Conservation (phyloP, 2,113 vertebrate genomes). For the Hiodon tergisus region DNA sequence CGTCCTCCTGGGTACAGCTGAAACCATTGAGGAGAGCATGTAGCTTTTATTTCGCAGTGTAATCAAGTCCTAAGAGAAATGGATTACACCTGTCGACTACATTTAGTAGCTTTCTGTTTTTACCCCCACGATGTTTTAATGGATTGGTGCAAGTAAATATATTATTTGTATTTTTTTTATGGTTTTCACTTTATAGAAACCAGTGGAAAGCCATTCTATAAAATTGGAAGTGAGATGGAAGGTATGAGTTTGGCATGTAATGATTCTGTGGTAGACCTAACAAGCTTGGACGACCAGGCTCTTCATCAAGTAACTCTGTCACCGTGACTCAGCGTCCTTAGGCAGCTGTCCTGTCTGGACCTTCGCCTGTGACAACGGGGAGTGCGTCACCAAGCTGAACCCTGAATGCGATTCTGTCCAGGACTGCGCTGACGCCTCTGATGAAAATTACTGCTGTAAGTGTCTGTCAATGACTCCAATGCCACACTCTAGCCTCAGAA, state of each 20-base stretch:
- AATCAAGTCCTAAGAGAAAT: too few relatives aligned
- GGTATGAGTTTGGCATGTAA: conserved; percentile 50
- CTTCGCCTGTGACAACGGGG: conserved; percentile 66
- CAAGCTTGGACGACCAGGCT: too few relatives aligned
- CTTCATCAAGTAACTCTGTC: background rate
- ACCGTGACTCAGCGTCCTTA: conserved; percentile 35
- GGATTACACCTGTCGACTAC: too few relatives aligned
- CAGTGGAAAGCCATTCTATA: conserved; percentile 54
- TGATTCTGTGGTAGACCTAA: background rate
- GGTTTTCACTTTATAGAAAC: conserved; percentile 53
- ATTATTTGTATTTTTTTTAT: background rate
- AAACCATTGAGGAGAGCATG: too few relatives aligned
- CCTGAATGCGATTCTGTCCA: conserved; percentile 64
- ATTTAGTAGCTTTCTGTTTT: too few relatives aligned
- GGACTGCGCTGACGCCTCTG: conserved; percentile 69
- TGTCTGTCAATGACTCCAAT: conserved; percentile 15
- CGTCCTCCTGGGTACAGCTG: conserved; percentile 66
- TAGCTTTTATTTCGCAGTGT: too few relatives aligned
- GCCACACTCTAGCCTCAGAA: too few relatives aligned
- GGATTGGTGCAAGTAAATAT: background rate
- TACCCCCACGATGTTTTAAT: background rate
- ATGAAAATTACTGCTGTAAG: conserved; percentile 72
- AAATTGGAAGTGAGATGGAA: conserved; percentile 56
- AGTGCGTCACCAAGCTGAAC: conserved; percentile 69
- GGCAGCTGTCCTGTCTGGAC: conserved; percentile 59